These are phyloP conservation scores for Periphyllus acericola DNA, from an alignment of 2,888 invertebrate genomes.

Conservation along the genomic window DNA sequence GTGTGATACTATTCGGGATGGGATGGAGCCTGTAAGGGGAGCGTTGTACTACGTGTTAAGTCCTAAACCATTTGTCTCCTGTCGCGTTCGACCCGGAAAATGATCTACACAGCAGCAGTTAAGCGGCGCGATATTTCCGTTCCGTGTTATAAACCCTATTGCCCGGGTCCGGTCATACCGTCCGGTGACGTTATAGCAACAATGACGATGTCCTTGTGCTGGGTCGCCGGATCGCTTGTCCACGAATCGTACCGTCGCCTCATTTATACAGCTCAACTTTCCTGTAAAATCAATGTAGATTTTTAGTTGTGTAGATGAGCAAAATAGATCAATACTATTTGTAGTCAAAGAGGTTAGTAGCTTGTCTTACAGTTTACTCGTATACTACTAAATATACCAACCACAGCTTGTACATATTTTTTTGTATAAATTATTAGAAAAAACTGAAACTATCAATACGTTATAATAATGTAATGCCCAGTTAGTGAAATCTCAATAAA, in stretches of 20 bases:
- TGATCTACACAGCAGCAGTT: conserved; percentile 23
- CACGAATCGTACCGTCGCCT: conserved; percentile 36
- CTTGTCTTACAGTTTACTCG: too few relatives aligned
- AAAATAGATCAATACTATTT: not conserved
- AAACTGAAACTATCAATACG: too few relatives aligned
- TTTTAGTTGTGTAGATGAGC: not conserved
- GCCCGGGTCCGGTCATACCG: conserved; percentile 60
- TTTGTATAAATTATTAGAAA: too few relatives aligned
- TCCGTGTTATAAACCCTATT: conserved; percentile 30
- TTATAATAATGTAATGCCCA: too few relatives aligned
- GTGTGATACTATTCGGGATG: conserved; percentile 31
- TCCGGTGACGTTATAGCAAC: conserved; percentile 11
- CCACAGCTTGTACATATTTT: not conserved
- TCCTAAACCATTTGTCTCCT: conserved; percentile 50
- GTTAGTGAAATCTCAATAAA: too few relatives aligned
- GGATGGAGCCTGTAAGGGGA: conserved; percentile 57
- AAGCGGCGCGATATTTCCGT: conserved; percentile 40
- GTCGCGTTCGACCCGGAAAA: conserved; percentile 34
- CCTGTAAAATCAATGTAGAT: not conserved
- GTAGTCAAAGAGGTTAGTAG: not conserved
- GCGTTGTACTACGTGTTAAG: conserved; percentile 21
- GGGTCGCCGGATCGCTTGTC: conserved; percentile 26
- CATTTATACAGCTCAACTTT: conserved; percentile 43
- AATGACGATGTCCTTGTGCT: conserved; percentile 17
- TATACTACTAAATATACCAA: not conserved